phyloP scores from a whole-genome alignment of 2,797 vertebrate species.

The Oreochromis mossambicus region DNA sequence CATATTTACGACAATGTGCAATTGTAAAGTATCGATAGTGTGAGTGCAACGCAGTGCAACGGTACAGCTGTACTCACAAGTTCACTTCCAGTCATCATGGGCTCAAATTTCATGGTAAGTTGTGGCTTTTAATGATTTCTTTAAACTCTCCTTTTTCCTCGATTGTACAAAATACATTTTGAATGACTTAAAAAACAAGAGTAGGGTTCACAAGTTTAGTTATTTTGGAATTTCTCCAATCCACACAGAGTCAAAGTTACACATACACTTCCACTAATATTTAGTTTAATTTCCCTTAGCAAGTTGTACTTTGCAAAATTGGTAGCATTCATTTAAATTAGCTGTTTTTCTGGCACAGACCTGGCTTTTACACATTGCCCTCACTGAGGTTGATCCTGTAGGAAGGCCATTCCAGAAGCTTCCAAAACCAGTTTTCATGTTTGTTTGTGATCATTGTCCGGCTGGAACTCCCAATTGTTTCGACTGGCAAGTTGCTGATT shows the following conservation, averaged over 20 bases:
- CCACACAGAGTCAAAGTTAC: neutral
- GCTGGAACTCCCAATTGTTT: neutral
- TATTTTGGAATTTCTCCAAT: neutral
- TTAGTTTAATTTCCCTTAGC: accelerated
- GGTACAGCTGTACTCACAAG: neutral
- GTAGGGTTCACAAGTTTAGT: neutral
- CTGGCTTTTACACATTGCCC: neutral
- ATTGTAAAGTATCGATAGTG: neutral
- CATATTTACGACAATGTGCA: neutral
- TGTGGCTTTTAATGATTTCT: neutral
- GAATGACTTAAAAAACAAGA: neutral
- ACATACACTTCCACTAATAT: neutral
- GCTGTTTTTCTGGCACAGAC: neutral
- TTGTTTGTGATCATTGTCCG: neutral
- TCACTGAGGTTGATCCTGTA: neutral
- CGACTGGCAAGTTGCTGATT: neutral
- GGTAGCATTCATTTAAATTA: neutral
- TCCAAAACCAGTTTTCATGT: neutral
- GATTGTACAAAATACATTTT: neutral
- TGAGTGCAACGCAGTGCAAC: neutral
- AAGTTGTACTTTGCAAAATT: neutral
- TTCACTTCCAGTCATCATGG: neutral
- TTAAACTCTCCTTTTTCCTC: neutral
- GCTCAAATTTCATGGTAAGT: neutral
- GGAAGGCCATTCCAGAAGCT: neutral